Evolutionary conservation across 2,113 vertebrate genomes (phyloP), one percentile per base, ranked within the genome.

Genomic region (Oceanodroma tethys): DNA sequence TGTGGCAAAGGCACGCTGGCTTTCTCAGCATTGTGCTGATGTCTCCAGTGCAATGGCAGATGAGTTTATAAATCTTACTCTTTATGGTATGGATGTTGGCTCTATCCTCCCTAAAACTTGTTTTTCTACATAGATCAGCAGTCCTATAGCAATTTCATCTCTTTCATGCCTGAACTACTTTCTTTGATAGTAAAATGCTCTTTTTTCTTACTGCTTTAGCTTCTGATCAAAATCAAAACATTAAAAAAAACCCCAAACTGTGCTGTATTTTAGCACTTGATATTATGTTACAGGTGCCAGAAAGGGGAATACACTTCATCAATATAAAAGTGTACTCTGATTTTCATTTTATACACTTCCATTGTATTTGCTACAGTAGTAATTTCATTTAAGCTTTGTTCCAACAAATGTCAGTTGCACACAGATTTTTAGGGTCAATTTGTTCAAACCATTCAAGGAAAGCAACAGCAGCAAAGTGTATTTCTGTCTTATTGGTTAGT

Each of bases 191-290:
- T 38, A 55, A 94, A 73, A 63, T 48, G 4, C 1, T 78, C 15
- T 76, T 81, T 65, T 30, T 75, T 26, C n/a, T 23, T 74, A 10
- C 80, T 84, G 10, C 20, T 92, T 72, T 85, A 67, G 5, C 22
- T 88, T 92, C 79, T 81, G 50, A 83, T 83, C 23, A 89, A 81
- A 38, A 90, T 52, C 10, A 82, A 93, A 81, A n/a, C 26, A 71
- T 60, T 11, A 50, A 93, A 83, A 68, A 43, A 8, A 0, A 0
- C 12, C 11, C 13, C 13, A 42, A 42, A 36, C 32, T 36, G 16
- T 74, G 40, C 30, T 75, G 19, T 73, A 7, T 71, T 93, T 12
- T 26, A 84, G 63, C 58, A 70, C 30, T 85, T 94, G 22, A 38
- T 89, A 36, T 76, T 70, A 80, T 45, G 9, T 70, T 73, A 81